Evolutionary conservation across 2,797 vertebrate species (phyloP), one percentile per base, ranked within the genome.

Genomic region (Oryzias dopingdopingensis): DNA sequence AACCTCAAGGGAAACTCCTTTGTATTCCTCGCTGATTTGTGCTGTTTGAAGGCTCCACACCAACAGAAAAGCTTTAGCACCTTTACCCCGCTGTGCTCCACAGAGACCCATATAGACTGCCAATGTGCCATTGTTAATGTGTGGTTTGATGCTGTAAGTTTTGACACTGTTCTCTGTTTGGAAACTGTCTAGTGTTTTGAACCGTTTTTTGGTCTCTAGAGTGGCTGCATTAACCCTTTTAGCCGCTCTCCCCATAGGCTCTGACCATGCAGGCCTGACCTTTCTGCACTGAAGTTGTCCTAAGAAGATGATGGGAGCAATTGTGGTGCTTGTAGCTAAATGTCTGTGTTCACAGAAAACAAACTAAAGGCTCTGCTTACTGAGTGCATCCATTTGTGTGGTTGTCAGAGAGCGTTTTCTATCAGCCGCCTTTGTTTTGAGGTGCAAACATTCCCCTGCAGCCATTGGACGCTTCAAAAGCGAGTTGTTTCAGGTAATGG

Each of bases 171-270:
- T 62, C 70, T 65, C 40, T 6, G 63, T 69, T 37, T 37, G 70
- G 45, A 52, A 61, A 42, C 69, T 70, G 62, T 72, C 65, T 60
- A 56, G 61, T 70, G 68, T 76, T 81, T 77, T 60, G 22, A 17
- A 72, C 65, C 56, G 55, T 63, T 59, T 17, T 48, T 64, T 53
- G 63, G 63, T 50, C 46, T 64, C 72, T 29, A 18, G 67, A 71
- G 60, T 72, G 72, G 76, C 84, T 80, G 43, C 72, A 86, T 82
- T 84, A 83, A 88, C 84, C 72, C 76, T 80, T 83, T 83, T 71
- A 79, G 72, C 58, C 73, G n/a, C 14, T 76, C 55, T 77, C 67
- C 79, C 66, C 55, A 22, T 20, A 16, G 51, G 61, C 23, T 55
- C 13, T 50, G 65, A 71, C 70, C 56, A 7, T 26, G 26, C 32